Evolutionary conservation across 1,140 invertebrate species (phyloP).

Genomic region (Cardiocondyla obscurior): DNA sequence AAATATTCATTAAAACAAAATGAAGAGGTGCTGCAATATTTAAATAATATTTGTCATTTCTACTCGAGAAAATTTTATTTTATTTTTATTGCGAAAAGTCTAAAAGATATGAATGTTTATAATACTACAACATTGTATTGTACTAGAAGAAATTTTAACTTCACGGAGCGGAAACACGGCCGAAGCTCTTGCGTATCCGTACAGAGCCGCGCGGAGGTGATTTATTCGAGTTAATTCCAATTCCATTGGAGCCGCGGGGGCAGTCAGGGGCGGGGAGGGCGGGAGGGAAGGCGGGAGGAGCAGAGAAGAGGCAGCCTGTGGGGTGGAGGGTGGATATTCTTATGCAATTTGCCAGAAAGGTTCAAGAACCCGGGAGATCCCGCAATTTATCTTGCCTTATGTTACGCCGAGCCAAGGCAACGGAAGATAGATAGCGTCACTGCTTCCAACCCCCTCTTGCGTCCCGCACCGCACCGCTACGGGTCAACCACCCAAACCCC

Average conservation of each 20-base stretch:
- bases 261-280: slow-evolving; percentile 56
- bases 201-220: slow-evolving; percentile 81
- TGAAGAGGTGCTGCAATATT: neutral
- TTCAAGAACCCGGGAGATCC: slow-evolving; percentile 85
- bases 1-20: neutral
- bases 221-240: slow-evolving; percentile 85
- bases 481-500: slow-evolving; percentile 72
- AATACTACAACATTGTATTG: slow-evolving; percentile 66
- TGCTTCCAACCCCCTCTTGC: slow-evolving; percentile 78
- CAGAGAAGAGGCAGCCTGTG: slow-evolving; percentile 63
- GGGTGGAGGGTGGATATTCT: slow-evolving; percentile 83
- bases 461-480: slow-evolving; percentile 59
- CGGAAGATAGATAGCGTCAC: slow-evolving; percentile 85
- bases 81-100: neutral
- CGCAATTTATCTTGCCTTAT: slow-evolving; percentile 85
- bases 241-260: slow-evolving; percentile 84
- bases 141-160: slow-evolving; percentile 81
- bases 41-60: neutral
- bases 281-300: too few species aligned
- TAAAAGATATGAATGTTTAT: slow-evolving; percentile 15
- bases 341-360: slow-evolving; percentile 85
- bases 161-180: slow-evolving; percentile 66
- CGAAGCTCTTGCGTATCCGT: slow-evolving; percentile 72
- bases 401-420: slow-evolving; percentile 85
- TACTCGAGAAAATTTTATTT: neutral